These are phyloP conservation scores for Chrysaora quinquecirrha DNA, from an alignment of 30 jellyfish, hydroid and myxozoan genomes.

Conservation along the genomic window DNA sequence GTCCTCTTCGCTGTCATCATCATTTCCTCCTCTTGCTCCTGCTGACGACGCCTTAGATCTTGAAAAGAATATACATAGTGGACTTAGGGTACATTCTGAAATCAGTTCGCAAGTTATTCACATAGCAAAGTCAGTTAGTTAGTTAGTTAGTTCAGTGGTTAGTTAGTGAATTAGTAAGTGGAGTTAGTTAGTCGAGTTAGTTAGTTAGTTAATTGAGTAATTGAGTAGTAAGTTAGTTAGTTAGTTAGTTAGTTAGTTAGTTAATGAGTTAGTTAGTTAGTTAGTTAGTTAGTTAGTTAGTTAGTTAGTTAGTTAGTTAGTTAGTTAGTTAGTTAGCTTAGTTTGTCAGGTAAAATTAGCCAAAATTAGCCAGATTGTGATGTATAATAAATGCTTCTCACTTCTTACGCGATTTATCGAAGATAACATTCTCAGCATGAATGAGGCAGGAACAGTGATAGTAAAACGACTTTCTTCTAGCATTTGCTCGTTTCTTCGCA, in stretches of 20 bases:
- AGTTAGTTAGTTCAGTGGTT: background rate
- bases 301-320: no score
- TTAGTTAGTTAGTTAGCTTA: no score
- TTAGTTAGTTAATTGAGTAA: no score
- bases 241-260: no score
- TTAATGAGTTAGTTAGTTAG: no score
- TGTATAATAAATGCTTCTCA: no score
- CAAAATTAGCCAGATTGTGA: no score
- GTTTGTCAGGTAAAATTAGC: no score
- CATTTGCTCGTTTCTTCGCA: conserved; percentile 87
- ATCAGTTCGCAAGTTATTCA: background rate
- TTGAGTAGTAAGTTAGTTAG: no score
- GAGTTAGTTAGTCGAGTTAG: background rate
- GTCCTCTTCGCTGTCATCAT: conserved; percentile 4
- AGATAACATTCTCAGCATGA: conserved; percentile 87
- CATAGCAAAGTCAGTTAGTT: background rate
- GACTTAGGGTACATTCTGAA: background rate
- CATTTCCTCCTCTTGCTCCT: conserved; percentile 10
- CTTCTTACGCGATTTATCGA: conserved; percentile 79
- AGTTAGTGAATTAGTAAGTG: background rate
- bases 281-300: no score
- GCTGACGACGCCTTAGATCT: background rate
- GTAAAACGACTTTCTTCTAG: conserved; percentile 84
- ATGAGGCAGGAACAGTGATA: conserved; percentile 88
- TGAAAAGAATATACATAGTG: background rate